Conservation (phyloP, 2,113 vertebrate species). For the Tychaedon coryphoeus region DNA sequence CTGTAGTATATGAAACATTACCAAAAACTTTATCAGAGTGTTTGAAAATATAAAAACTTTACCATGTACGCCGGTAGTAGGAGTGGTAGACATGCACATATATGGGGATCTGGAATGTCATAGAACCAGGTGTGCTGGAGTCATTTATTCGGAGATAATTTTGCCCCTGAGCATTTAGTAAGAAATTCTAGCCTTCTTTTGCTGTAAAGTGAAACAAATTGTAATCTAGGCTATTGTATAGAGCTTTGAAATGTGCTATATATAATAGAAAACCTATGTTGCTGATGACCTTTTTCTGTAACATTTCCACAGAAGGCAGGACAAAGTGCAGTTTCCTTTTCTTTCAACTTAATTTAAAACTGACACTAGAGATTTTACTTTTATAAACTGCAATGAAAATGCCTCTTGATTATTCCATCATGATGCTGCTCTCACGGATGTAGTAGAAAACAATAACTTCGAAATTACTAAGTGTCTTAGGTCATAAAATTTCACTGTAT, state of each 20-base stretch:
- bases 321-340: neutral
- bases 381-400: neutral
- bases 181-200: neutral
- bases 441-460: neutral
- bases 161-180: neutral
- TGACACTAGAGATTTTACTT: neutral
- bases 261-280: neutral
- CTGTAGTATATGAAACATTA: neutral
- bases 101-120: neutral
- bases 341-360: neutral
- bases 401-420: neutral
- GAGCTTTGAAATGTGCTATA: neutral
- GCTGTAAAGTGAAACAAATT: neutral
- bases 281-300: neutral
- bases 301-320: neutral
- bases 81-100: accelerated
- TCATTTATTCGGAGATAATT: neutral
- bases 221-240: neutral
- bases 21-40: neutral
- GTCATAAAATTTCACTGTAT: neutral
- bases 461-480: neutral
- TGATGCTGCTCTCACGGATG: neutral
- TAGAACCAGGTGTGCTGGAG: neutral
- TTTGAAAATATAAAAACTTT: neutral
- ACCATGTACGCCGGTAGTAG: neutral